Evolutionary conservation across 2,113 vertebrate species (phyloP).

Genomic region (Engystomops pustulosus): DNA sequence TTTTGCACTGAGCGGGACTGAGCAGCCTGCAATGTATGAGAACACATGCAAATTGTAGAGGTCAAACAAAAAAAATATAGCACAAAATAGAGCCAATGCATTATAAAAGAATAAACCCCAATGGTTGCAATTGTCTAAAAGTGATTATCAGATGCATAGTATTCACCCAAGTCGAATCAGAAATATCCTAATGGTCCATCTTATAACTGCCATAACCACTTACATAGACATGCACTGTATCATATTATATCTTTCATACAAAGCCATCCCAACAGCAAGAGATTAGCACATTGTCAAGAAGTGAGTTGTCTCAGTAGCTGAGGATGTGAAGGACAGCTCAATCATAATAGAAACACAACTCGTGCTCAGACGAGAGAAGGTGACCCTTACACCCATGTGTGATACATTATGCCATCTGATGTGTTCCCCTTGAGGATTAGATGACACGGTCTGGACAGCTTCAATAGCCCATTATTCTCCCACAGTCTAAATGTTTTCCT

Average conservation of each 20-base stretch:
- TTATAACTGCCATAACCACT: too few relatives aligned
- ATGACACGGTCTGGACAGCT: conserved; percentile 8
- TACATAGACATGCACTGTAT: too few relatives aligned
- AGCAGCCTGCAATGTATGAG: too few relatives aligned
- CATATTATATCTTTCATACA: background rate
- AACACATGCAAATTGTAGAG: too few relatives aligned
- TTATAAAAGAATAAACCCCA: too few relatives aligned
- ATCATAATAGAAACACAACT: background rate
- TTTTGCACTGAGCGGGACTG: too few relatives aligned
- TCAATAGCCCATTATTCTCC: conserved; percentile 41
- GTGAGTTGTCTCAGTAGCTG: background rate
- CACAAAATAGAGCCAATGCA: too few relatives aligned
- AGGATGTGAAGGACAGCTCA: background rate
- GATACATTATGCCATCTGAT: conserved; percentile 30
- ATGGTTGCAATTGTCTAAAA: too few relatives aligned
- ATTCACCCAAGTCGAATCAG: too few relatives aligned
- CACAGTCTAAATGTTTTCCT: conserved; percentile 37
- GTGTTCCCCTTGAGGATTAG: background rate
- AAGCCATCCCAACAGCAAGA: background rate
- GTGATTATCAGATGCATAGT: too few relatives aligned
- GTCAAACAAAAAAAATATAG: too few relatives aligned
- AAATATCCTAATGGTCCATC: too few relatives aligned
- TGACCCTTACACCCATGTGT: background rate
- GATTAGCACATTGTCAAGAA: background rate
- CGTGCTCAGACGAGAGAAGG: background rate